These are phyloP conservation scores for Terrapene triunguis DNA, from an alignment of 2,113 vertebrate species.

Conservation along the genomic window DNA sequence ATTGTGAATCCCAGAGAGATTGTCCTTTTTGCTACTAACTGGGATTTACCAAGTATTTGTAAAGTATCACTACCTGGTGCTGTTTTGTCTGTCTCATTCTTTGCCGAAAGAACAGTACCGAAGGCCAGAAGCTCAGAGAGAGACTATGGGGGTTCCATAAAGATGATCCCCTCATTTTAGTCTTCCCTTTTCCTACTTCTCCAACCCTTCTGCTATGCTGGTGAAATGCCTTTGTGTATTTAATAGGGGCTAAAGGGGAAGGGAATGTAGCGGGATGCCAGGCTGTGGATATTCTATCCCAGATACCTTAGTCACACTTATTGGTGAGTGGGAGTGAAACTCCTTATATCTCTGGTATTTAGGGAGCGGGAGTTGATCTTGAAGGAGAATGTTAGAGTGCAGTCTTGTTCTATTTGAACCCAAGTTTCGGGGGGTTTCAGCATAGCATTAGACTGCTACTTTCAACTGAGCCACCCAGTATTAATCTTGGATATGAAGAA, in stretches of 20 bases:
- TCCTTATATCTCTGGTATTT: not conserved
- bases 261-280: not conserved
- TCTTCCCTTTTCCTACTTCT: not conserved
- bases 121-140: not conserved
- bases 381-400: not conserved
- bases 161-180: not conserved
- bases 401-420: not conserved
- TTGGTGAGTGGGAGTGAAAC: not conserved
- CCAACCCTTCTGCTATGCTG: not conserved
- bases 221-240: not conserved
- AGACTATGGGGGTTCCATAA: not conserved
- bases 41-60: not conserved
- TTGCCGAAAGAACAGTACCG: rapidly evolving
- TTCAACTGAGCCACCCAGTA: rapidly evolving
- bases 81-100: not conserved
- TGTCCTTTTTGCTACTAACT: not conserved
- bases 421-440: not conserved
- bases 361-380: not conserved
- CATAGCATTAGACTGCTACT: not conserved
- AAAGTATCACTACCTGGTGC: not conserved
- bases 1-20: not conserved
- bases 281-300: not conserved
- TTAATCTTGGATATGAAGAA: not conserved
- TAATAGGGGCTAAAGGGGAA: not conserved
- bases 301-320: not conserved